Conservation (phyloP, 1,140 invertebrate species). For the Aleiodes sp. region DNA sequence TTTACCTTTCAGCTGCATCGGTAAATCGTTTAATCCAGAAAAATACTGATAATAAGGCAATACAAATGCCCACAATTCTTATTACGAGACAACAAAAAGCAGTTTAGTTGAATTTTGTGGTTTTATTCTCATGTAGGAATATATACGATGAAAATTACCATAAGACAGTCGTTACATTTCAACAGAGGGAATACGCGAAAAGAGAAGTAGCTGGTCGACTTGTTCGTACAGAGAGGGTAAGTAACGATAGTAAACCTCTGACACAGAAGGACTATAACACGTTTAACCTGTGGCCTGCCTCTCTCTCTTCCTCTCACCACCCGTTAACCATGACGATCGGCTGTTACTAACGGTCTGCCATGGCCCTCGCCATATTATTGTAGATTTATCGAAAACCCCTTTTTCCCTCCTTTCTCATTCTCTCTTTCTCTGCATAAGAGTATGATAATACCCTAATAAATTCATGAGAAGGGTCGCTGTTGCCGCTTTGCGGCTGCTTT, state of each 20-base stretch:
- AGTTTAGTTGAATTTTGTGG: neutral
- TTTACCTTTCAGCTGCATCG: neutral
- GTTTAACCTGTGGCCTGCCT: conserved; percentile 46
- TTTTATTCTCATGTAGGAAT: conserved; percentile 7
- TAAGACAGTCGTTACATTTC: conserved; percentile 50
- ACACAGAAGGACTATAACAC: conserved; percentile 48
- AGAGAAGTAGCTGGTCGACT: conserved; percentile 16
- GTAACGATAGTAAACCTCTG: conserved; percentile 52
- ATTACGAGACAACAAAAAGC: neutral
- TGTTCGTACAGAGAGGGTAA: conserved; percentile 30
- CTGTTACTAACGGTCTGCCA: conserved; percentile 36
- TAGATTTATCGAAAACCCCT: conserved; percentile 51
- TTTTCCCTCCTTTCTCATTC: conserved; percentile 21
- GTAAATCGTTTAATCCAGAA: neutral
- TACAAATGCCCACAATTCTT: neutral
- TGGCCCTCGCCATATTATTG: conserved; percentile 41
- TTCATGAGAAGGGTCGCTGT: conserved; percentile 46
- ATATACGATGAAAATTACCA: conserved; percentile 50
- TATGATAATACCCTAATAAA: conserved; percentile 55
- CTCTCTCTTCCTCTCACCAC: conserved; percentile 26
- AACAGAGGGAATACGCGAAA: conserved; percentile 36
- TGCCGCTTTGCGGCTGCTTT: conserved; percentile 37
- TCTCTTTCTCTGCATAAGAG: neutral
- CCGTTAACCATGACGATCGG: conserved; percentile 25
- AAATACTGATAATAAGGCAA: neutral